A percentile compares a stretch with the other conserved stretches of the same genome.
These are phyloP conservation scores for Oxyruncus cristatus DNA, from an alignment of 2,113 vertebrate species.

Conservation along the genomic window DNA sequence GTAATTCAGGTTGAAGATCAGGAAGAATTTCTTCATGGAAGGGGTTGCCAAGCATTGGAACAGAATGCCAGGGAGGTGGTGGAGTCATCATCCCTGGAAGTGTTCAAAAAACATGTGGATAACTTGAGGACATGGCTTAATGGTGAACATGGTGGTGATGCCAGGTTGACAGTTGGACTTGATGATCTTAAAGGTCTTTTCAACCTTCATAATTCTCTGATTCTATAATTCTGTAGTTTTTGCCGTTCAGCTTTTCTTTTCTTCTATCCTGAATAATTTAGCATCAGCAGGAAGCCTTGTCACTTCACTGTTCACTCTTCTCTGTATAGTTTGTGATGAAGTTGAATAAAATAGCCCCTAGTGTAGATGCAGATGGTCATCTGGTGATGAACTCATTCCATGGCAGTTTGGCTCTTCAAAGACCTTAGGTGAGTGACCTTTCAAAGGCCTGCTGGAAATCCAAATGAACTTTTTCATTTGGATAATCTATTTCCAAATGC, in stretches of 20 bases:
- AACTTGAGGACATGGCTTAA: not conserved
- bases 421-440: not conserved
- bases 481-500: not conserved
- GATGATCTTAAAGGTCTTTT: not conserved
- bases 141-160: not conserved
- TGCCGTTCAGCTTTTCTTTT: not conserved
- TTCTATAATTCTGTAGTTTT: not conserved
- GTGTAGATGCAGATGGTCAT: not conserved
- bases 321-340: not conserved
- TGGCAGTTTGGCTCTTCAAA: not conserved
- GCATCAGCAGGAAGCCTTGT: not conserved
- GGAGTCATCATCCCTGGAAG: not conserved
- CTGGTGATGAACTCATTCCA: not conserved
- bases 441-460: not conserved
- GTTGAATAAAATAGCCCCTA: not conserved
- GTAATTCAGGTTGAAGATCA: not conserved
- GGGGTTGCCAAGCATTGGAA: not conserved
- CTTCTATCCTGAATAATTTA: not conserved
- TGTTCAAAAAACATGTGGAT: rapidly evolving
- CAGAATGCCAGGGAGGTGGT: not conserved
- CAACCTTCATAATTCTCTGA: not conserved
- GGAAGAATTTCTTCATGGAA: not conserved
- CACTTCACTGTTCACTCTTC: not conserved
- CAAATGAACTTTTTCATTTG: not conserved
- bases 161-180: not conserved